Conservation (phyloP, 2,888 invertebrate species). For the Bedellia somnulentella region DNA sequence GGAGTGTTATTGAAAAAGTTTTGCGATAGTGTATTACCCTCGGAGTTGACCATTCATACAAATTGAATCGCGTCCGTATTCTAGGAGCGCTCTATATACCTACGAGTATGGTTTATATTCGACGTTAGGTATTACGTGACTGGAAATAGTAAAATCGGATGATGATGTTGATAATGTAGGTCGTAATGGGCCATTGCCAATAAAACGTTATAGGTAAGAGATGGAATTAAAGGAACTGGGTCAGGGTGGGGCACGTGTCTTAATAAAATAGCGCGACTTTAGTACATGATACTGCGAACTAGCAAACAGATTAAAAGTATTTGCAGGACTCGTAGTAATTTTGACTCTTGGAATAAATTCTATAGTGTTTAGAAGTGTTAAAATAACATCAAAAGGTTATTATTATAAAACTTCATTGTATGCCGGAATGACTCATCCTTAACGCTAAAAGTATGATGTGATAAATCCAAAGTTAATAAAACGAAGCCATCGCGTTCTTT, state of each 20-base stretch:
- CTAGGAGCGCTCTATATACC: constrained; percentile 18
- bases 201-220: constrained; percentile 61
- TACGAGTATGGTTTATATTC: constrained; percentile 47
- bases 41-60: constrained; percentile 24
- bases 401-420: too few species aligned
- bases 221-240: constrained; percentile 57
- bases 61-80: constrained; percentile 24
- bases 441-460: too few species aligned
- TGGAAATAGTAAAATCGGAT: constrained; percentile 60
- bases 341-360: too few species aligned
- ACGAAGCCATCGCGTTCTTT: too few species aligned
- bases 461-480: too few species aligned
- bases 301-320: constrained; percentile 3
- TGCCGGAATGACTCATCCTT: too few species aligned
- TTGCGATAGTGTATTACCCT: constrained; percentile 21
- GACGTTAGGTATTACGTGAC: constrained; percentile 57
- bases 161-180: constrained; percentile 61
- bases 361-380: too few species aligned
- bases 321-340: too few species aligned
- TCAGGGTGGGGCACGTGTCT: constrained; percentile 48
- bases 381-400: too few species aligned
- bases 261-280: constrained; percentile 43
- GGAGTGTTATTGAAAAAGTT: constrained; percentile 31
- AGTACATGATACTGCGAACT: not conserved
- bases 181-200: constrained; percentile 58